Evolutionary conservation across 2,113 vertebrate species (phyloP).

Genomic region (Mystacornis crossleyi): DNA sequence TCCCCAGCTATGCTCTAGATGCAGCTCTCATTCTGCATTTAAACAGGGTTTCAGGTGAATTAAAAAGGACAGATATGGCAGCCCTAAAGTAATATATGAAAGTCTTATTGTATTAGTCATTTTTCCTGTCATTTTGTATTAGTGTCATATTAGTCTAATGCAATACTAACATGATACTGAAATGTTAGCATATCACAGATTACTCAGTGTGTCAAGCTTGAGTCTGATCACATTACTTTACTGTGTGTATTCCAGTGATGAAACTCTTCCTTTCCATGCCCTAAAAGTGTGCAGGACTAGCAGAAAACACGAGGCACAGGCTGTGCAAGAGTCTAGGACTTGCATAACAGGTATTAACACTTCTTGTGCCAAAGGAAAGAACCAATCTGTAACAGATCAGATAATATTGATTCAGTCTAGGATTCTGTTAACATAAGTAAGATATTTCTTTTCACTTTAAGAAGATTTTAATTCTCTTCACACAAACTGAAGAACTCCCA

Average conservation of each 20-base stretch:
- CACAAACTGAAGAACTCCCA: neutral
- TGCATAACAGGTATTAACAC: neutral
- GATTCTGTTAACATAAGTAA: neutral
- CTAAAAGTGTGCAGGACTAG: neutral
- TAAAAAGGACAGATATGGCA: constrained; percentile 69
- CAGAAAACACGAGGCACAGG: neutral
- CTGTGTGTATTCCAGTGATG: neutral
- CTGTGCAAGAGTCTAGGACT: neutral
- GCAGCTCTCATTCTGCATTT: constrained; percentile 1
- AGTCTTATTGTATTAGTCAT: constrained; percentile 79
- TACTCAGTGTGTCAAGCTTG: constrained; percentile 74
- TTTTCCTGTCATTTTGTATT: constrained; percentile 77
- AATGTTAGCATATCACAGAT: constrained; percentile 80
- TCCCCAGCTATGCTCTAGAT: neutral
- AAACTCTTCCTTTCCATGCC: neutral
- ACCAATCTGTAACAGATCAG: neutral
- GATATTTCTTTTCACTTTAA: neutral
- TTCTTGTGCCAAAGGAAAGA: neutral
- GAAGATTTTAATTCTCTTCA: neutral
- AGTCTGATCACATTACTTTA: constrained; percentile 72
- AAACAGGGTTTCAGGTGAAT: constrained; percentile 72
- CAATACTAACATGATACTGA: constrained; percentile 74
- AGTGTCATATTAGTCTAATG: constrained; percentile 80
- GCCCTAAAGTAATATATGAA: constrained; percentile 67
- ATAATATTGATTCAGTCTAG: neutral